These are phyloP conservation scores for Carettochelys insculpta DNA, from an alignment of 2,113 vertebrate species.

Conservation along the genomic window DNA sequence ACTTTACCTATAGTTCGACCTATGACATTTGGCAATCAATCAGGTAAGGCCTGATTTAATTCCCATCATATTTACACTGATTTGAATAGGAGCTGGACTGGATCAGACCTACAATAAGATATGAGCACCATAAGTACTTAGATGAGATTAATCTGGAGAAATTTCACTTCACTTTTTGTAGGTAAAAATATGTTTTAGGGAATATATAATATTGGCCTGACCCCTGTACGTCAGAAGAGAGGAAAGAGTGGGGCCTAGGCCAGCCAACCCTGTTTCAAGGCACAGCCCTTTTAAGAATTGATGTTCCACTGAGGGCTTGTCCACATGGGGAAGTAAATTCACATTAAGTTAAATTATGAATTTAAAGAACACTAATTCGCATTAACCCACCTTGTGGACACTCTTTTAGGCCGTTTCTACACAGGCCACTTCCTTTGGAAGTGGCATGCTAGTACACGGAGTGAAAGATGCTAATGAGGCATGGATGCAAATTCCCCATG, in stretches of 20 bases:
- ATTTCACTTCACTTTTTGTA: neutral
- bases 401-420: too few species aligned
- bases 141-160: neutral
- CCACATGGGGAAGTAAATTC: neutral
- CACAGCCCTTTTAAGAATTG: neutral
- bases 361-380: neutral
- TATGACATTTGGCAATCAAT: neutral
- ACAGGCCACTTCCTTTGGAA: too few species aligned
- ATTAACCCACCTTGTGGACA: neutral
- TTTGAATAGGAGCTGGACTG: neutral
- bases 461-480: too few species aligned
- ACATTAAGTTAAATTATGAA: neutral
- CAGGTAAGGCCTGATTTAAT: neutral
- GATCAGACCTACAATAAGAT: neutral
- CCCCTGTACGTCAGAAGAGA: neutral
- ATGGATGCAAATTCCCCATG: too few species aligned
- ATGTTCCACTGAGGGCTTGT: neutral
- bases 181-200: neutral
- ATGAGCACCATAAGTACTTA: neutral
- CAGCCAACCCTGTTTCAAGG: neutral
- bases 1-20: neutral
- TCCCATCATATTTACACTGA: neutral
- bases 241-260: neutral
- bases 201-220: neutral
- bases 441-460: too few species aligned